Base-by-base conservation (phyloP, 2,797 vertebrate genomes). In the Enteromius thamalakanensis region DNA sequence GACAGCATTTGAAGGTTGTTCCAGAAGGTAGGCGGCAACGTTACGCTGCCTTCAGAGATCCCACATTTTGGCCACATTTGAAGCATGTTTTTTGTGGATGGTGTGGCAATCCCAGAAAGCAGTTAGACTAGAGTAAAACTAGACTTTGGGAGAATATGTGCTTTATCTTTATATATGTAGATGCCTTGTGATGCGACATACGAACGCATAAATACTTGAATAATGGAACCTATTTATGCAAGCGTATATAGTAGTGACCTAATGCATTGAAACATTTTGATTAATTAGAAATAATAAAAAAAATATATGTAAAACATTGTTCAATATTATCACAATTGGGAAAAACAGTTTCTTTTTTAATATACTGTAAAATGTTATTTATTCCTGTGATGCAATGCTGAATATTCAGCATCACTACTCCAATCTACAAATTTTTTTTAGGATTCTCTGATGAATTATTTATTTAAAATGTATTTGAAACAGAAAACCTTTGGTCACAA, bases 1-100 rank as follows among this genome's bases (percentile, higher is more conserved):
- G 65, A 55, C 15, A 80, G 49, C 78, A 80, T 55, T 55, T 40
- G 65, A 80, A 80, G 49, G 32, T 9, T 58, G 78, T 55, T 80
- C 78, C 65, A 80, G 26, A 58, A 80, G 49, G 65, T 80, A 37
- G 65, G 65, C 9, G 47, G 64, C 19, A 65, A 49, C 26, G 11
- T 34, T 49, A 65, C 11, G 76, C 42, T 65, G 76, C 60, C 60
- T 78, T 49, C 42, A 15, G 26, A 65, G 42, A n/a, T 65, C 12
- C 60, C 60, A 49, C 17, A 12, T 32, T 78, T 65, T 65, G 42
- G 60, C 26, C 60, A 78, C 10, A 58, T 76, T 76, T 58, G 21
- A 60, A 26, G 21, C 34, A 26, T 58, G 21, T 10, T 42, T 4
- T 40, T 40, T 11, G 53, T 26, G 74, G 4, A 60, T 23, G 9